Conservation (phyloP, 2,113 vertebrate genomes). For the Spilogale gracilis region DNA sequence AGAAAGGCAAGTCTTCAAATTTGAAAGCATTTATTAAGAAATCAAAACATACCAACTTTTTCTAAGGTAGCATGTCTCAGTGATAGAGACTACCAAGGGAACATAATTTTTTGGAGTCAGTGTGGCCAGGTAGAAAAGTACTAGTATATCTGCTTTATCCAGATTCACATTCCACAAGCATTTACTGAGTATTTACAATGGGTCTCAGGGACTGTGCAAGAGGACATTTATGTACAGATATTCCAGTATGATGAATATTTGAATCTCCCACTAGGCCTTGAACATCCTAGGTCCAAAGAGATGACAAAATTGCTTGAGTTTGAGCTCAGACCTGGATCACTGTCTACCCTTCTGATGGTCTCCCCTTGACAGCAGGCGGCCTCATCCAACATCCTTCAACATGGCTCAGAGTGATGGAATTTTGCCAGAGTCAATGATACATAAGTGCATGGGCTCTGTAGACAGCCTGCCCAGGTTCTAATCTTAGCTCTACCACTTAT, state of each 20-base stretch:
- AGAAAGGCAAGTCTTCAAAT: background rate
- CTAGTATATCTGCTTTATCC: background rate
- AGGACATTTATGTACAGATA: background rate
- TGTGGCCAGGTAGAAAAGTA: background rate
- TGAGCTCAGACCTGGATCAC: background rate
- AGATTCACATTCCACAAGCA: background rate
- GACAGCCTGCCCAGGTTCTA: background rate
- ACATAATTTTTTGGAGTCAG: background rate
- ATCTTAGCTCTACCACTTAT: background rate
- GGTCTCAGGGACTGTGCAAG: background rate
- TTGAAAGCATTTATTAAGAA: background rate
- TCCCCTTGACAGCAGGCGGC: background rate
- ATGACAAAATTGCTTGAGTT: background rate
- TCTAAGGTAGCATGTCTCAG: background rate
- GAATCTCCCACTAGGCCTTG: background rate
- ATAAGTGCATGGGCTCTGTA: background rate
- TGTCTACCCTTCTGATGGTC: background rate
- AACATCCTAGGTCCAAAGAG: background rate
- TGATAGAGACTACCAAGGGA: background rate
- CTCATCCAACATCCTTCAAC: background rate
- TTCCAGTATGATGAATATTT: background rate
- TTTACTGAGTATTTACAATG: background rate
- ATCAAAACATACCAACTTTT: background rate
- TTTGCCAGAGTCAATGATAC: background rate
- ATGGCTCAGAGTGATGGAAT: background rate